A percentile compares a stretch with the other conserved stretches of the same genome.
Evolutionary conservation across 2,888 invertebrate genomes (phyloP).

Genomic region (Drosophila paracracens): DNA sequence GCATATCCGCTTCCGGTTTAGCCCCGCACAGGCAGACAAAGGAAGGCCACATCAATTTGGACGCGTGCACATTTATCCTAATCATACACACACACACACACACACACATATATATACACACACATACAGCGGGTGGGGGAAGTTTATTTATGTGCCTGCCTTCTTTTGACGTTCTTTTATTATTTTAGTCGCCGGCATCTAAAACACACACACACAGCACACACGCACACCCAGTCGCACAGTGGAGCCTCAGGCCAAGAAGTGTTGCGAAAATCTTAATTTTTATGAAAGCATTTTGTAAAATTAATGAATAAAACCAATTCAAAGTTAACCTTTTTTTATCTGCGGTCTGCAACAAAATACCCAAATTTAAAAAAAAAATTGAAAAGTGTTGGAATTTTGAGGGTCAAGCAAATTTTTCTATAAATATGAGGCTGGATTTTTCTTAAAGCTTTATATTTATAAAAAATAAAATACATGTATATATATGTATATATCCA

Average conservation of each 20-base stretch:
- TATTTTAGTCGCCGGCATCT: slow-evolving; percentile 70
- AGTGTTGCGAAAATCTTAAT: background rate
- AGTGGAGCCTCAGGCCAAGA: background rate
- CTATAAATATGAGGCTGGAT: background rate
- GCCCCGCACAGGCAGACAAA: slow-evolving; percentile 30
- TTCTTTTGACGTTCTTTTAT: slow-evolving; percentile 76
- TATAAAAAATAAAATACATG: background rate
- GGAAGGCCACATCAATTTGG: slow-evolving; percentile 74
- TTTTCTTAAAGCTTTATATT: background rate
- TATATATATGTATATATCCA: background rate
- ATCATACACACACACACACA: slow-evolving; percentile 58
- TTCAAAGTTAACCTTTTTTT: background rate
- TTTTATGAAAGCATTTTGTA: background rate
- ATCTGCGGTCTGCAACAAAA: background rate
- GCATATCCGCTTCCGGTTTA: slow-evolving; percentile 75
- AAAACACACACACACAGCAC: slow-evolving; percentile 21
- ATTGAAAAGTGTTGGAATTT: background rate
- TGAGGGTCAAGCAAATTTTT: background rate
- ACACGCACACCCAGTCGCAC: background rate
- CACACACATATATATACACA: slow-evolving; percentile 17
- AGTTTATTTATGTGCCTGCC: slow-evolving; percentile 77
- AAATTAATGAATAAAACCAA: background rate
- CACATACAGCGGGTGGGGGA: slow-evolving; percentile 14
- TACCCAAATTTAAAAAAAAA: background rate
- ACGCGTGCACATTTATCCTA: slow-evolving; percentile 79